Evolutionary conservation across 2,113 vertebrate species (phyloP).

Genomic region (Phaethon lepturus): DNA sequence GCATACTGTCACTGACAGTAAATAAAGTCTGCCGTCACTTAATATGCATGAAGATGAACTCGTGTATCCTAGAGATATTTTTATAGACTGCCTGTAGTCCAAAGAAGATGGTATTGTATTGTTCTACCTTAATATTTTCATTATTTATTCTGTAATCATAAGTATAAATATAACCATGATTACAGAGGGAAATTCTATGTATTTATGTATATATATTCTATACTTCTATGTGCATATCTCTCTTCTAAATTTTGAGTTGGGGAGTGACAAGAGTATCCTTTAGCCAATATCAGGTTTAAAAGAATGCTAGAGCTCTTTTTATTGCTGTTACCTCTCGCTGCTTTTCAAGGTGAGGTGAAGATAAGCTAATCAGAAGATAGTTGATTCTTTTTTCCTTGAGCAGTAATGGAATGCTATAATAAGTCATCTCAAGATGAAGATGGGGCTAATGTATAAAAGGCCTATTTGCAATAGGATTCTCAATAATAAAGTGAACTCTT

Average conservation of each 20-base stretch:
- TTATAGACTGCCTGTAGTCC: not conserved
- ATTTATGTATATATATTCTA: slow-evolving; percentile 28
- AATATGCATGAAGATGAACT: not conserved
- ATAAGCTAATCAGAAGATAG: not conserved
- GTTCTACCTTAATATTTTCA: not conserved
- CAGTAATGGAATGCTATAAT: not conserved
- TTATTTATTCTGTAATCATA: slow-evolving; percentile 25
- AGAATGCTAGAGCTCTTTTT: not conserved
- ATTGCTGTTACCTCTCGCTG: not conserved
- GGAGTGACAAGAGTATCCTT: not conserved
- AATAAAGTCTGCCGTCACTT: not conserved
- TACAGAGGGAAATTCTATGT: slow-evolving; percentile 13
- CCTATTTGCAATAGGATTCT: not conserved
- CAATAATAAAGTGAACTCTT: not conserved
- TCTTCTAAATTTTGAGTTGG: not conserved
- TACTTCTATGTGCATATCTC: not conserved
- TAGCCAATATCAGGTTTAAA: not conserved
- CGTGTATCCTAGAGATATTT: not conserved
- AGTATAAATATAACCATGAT: not conserved
- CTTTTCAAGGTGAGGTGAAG: not conserved
- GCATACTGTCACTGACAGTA: not conserved
- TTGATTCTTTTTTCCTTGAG: not conserved
- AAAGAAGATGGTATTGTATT: not conserved
- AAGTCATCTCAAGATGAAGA: not conserved
- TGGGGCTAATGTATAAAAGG: not conserved